Conservation (phyloP, 2,797 vertebrate species). For the Rhynchotus rufescens region DNA sequence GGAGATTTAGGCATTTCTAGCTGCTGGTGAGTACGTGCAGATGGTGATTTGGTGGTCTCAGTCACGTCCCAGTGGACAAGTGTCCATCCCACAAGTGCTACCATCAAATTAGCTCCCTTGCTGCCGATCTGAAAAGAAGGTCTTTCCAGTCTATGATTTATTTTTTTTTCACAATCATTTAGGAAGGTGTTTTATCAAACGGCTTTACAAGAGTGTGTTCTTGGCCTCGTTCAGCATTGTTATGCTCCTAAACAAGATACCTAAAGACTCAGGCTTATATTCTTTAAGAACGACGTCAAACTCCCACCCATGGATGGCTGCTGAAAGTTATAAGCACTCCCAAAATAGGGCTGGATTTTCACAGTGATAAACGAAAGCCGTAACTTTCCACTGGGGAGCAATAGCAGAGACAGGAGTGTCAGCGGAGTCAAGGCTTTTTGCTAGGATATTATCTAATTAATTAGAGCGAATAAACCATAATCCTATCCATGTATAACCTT, state of each 20-base stretch:
- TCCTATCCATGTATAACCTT: not conserved
- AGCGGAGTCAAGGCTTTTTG: slow-evolving; percentile 3
- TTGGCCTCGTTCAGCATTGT: slow-evolving; percentile 8
- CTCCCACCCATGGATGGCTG: slow-evolving; percentile 20
- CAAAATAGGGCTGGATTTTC: slow-evolving; percentile 62
- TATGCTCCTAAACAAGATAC: not conserved
- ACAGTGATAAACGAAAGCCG: slow-evolving; percentile 54
- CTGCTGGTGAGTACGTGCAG: not conserved
- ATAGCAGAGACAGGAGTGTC: slow-evolving; percentile 23
- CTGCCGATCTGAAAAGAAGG: not conserved
- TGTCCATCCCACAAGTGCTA: not conserved
- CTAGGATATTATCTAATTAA: not conserved
- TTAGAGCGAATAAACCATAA: not conserved
- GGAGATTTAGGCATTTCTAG: not conserved
- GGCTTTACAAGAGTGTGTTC: not conserved
- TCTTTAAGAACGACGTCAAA: not conserved
- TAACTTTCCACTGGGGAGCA: slow-evolving; percentile 56
- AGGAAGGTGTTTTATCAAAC: not conserved
- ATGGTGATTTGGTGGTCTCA: rapidly evolving
- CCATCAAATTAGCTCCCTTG: not conserved
- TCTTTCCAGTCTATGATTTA: not conserved
- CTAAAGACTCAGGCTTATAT: slow-evolving; percentile 10
- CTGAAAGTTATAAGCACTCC: slow-evolving; percentile 20
- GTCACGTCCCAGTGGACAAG: not conserved
- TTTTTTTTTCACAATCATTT: not conserved